Evolutionary conservation across 2,888 invertebrate species (phyloP).

Genomic region (Ariolimax columbianus): DNA sequence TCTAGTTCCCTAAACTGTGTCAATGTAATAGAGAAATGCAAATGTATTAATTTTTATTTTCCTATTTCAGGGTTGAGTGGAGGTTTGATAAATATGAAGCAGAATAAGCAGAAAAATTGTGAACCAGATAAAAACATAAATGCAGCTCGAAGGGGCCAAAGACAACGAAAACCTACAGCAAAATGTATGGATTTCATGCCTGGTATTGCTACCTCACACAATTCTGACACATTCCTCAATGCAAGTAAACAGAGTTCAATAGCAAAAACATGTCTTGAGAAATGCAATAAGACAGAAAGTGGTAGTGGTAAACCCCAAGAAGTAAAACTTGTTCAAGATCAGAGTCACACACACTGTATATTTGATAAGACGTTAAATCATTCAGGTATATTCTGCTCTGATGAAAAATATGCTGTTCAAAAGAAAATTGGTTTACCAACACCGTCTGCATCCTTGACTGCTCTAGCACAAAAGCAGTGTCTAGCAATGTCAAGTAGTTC

Average conservation of each 20-base stretch:
- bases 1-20: background rate
- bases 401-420: background rate
- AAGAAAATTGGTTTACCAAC: background rate
- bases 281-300: background rate
- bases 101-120: background rate
- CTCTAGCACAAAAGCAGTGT: background rate
- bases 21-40: background rate
- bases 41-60: background rate
- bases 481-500: background rate
- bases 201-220: background rate
- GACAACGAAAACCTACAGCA: conserved; percentile 26
- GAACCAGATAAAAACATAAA: background rate
- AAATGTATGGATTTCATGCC: conserved; percentile 12
- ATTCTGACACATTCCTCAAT: background rate
- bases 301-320: background rate
- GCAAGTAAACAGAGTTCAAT: background rate
- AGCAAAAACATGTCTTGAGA: background rate
- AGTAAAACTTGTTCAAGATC: background rate
- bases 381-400: too few relatives aligned
- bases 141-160: background rate
- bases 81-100: conserved; percentile 14
- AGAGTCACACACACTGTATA: background rate
- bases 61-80: background rate
- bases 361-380: background rate
- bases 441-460: background rate